Evolutionary conservation across 2,797 vertebrate species (phyloP).

Genomic region (Megaceryle alcyon): DNA sequence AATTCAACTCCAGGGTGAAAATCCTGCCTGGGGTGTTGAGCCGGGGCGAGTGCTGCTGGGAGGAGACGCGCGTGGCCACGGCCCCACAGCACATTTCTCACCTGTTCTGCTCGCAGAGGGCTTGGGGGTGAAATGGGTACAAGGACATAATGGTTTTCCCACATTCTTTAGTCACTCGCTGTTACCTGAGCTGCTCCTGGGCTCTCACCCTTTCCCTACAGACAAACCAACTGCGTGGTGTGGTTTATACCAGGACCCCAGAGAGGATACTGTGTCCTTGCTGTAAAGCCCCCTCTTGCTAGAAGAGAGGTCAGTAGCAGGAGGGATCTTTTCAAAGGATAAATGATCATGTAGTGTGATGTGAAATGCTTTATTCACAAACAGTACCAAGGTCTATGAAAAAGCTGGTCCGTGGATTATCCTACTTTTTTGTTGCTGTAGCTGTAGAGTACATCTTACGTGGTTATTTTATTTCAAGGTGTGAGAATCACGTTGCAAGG

Average conservation of each 20-base stretch:
- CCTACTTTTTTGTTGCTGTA: not conserved
- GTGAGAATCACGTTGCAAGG: not conserved
- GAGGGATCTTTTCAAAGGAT: not conserved
- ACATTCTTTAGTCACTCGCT: accelerated
- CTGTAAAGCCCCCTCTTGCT: not conserved
- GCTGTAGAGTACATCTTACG: not conserved
- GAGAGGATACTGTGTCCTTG: not conserved
- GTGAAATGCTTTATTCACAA: not conserved
- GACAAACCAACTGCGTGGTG: accelerated
- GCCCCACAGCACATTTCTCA: not conserved
- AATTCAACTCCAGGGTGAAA: not conserved
- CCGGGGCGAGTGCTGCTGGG: accelerated
- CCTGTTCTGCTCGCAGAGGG: too few relatives aligned
- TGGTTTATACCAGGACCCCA: not conserved
- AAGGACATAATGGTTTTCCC: not conserved
- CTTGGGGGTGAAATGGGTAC: not conserved
- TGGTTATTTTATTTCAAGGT: not conserved
- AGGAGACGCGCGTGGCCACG: not conserved
- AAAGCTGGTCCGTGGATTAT: not conserved
- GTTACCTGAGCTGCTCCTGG: not conserved
- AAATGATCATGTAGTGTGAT: accelerated
- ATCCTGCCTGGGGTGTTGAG: not conserved
- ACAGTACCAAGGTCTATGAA: not conserved
- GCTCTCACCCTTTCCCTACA: not conserved
- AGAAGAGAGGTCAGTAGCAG: not conserved